Percentiles rank a stretch among this genome's conserved stretches.
These are phyloP conservation scores for Drosophila algonquin DNA, from an alignment of 2,888 invertebrate genomes.

Conservation along the genomic window DNA sequence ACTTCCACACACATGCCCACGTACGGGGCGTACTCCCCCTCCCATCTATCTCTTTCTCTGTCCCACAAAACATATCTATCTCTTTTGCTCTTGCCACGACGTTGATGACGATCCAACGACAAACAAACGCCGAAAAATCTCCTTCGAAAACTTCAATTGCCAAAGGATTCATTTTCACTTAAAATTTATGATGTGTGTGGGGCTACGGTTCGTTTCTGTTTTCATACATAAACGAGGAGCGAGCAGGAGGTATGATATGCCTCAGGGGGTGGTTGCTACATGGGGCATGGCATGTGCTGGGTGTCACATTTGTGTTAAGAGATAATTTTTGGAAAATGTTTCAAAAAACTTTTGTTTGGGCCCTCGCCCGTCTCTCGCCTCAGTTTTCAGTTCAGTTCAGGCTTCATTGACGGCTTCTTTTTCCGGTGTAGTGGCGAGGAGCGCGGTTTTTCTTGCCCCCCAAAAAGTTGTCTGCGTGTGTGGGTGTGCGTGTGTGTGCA, in stretches of 20 bases:
- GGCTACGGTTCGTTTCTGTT: background rate
- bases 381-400: constrained; percentile 44
- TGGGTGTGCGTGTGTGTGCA: constrained; percentile 1
- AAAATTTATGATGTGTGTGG: constrained; percentile 72
- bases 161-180: constrained; percentile 80
- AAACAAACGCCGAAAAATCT: constrained; percentile 57
- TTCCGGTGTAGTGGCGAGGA: constrained; percentile 29
- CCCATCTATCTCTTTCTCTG: constrained; percentile 8
- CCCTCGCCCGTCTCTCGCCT: constrained; percentile 17
- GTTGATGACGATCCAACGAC: constrained; percentile 71
- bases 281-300: constrained; percentile 54
- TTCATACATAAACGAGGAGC: background rate
- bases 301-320: constrained; percentile 78
- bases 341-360: constrained; percentile 61
- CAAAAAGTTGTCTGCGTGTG: constrained; percentile 33
- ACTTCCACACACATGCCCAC: constrained; percentile 39
- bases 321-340: constrained; percentile 77
- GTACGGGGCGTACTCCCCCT: constrained; percentile 17
- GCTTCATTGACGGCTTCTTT: constrained; percentile 49
- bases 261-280: constrained; percentile 12
- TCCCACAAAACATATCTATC: constrained; percentile 19
- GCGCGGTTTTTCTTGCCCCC: constrained; percentile 28
- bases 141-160: constrained; percentile 76
- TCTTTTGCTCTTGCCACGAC: constrained; percentile 31
- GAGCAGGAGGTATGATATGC: constrained; percentile 15